Conservation (phyloP, 2,888 invertebrate genomes). For the Cataglyphis rosenhaueri region DNA sequence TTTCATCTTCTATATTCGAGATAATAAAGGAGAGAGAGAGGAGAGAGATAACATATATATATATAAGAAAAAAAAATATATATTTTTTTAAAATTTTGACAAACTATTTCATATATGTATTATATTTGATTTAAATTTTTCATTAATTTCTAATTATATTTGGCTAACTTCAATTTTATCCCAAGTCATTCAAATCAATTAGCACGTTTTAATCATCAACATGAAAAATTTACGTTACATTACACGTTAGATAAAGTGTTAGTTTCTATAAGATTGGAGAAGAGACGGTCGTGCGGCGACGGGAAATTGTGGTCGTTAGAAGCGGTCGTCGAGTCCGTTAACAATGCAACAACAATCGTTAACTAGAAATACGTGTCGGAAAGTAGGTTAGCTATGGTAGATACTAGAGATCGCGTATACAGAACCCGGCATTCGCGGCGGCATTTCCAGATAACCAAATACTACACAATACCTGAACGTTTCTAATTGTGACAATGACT, state of each 20-base stretch:
- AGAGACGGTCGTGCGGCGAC: not conserved
- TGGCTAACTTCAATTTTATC: not conserved
- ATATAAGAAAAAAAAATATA: not conserved
- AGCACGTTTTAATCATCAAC: not conserved
- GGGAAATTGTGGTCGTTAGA: slow-evolving; percentile 40
- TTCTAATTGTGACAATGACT: slow-evolving; percentile 40
- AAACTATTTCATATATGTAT: not conserved
- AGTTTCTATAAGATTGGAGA: slow-evolving; percentile 31
- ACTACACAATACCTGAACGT: slow-evolving; percentile 34
- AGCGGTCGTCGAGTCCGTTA: slow-evolving; percentile 27
- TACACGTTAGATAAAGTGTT: not conserved
- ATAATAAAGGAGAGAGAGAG: not conserved
- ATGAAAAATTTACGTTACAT: not conserved
- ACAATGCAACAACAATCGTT: slow-evolving; percentile 53
- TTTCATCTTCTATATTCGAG: not conserved
- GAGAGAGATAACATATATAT: not conserved
- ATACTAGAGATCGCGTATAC: slow-evolving; percentile 22
- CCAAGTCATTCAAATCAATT: not conserved
- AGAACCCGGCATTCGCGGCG: slow-evolving; percentile 11
- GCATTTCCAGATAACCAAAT: slow-evolving; percentile 36
- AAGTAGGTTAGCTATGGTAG: slow-evolving; percentile 57
- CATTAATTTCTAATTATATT: not conserved
- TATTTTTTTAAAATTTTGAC: not conserved
- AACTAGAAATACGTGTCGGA: slow-evolving; percentile 44
- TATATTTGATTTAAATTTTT: not conserved